Base-by-base conservation (phyloP, 1,140 invertebrate species). In the Drosophila nigrodunni region DNA sequence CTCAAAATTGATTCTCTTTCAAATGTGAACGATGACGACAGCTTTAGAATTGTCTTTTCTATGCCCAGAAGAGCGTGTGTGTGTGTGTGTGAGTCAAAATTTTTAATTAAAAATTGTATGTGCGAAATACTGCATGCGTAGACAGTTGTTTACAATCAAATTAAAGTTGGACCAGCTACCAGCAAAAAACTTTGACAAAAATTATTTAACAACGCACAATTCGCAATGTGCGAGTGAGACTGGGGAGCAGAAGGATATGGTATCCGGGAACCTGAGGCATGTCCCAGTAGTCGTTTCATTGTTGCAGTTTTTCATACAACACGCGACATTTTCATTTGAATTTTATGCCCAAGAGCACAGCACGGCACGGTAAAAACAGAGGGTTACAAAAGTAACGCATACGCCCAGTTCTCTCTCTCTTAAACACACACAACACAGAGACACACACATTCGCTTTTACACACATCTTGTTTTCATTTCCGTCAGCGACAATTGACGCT, bases 401-500 rank as follows among this genome's bases (percentile, higher is more conserved):
- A 74, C 65, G 44, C 60, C 65, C 43, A 10, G 61, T 64, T 11
- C 30, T 44, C 57, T 44, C 57, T n/a, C 58, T 25, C 41, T 34
- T 66, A 70, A 59, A 35, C 37, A 39, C 39, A 54, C 46, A 41
- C 47, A 18, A 30, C 8, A 21, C 30, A 21, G 10, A 25, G 21
- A 44, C 35, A 46, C 10, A 78, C 30, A 25, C 34, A 35, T 3
- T 13, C 34, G 25, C 10, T 13, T 25, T 39, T 30, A 41, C n/a
- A 18, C 82, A 77, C 85, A 88, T 78, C 85, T 89, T 89, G 85
- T 86, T 89, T 89, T 89, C 86, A 89, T 89, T 89, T 89, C 85
- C 85, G 85, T 89, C 85, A 89, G 80, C 80, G 89, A 89, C 85
- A 89, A 89, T 89, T 89, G 85, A 89, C 85, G 85, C 86, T 85